phyloP scores from a whole-genome alignment of 2,888 invertebrate genomes.

The Caenorhabditis doughertyi region DNA sequence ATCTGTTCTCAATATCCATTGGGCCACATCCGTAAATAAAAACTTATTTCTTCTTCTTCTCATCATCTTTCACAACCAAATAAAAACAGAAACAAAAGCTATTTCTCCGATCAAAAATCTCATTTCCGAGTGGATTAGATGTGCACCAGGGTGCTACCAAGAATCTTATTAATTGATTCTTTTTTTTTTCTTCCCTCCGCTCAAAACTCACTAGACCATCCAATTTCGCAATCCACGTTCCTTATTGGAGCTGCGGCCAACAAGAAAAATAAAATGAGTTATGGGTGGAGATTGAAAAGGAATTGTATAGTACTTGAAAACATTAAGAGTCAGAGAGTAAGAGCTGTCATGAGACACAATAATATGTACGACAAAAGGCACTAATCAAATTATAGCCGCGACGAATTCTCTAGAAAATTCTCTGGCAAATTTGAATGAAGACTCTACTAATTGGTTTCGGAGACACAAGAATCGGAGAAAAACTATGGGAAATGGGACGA shows the following conservation, averaged over 20 bases:
- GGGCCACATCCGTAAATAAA: constrained; percentile 5
- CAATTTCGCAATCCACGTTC: constrained; percentile 13
- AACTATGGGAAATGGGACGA: too few relatives aligned
- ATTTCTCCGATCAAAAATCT: constrained; percentile 21
- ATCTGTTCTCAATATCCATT: constrained; percentile 32
- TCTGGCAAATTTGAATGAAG: too few relatives aligned
- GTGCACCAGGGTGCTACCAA: not conserved
- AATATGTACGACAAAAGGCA: constrained; percentile 13
- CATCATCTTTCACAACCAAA: not conserved
- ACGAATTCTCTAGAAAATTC: constrained; percentile 16
- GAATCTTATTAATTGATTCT: constrained; percentile 7
- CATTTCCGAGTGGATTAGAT: constrained; percentile 11
- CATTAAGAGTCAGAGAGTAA: constrained; percentile 4
- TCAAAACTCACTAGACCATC: not conserved
- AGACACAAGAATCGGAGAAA: too few relatives aligned
- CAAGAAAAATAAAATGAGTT: constrained; percentile 9
- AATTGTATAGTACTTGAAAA: constrained; percentile 34
- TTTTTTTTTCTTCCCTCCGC: constrained; percentile 3
- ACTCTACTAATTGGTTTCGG: too few relatives aligned
- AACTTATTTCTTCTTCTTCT: constrained; percentile 2
- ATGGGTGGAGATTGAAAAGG: constrained; percentile 9
- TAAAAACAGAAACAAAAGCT: not conserved
- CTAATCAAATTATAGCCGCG: constrained; percentile 35
- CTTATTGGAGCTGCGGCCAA: not conserved
- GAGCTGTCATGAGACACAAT: constrained; percentile 20